These are phyloP conservation scores for Spheniscus humboldti DNA, from an alignment of 2,797 vertebrate genomes.

Conservation along the genomic window DNA sequence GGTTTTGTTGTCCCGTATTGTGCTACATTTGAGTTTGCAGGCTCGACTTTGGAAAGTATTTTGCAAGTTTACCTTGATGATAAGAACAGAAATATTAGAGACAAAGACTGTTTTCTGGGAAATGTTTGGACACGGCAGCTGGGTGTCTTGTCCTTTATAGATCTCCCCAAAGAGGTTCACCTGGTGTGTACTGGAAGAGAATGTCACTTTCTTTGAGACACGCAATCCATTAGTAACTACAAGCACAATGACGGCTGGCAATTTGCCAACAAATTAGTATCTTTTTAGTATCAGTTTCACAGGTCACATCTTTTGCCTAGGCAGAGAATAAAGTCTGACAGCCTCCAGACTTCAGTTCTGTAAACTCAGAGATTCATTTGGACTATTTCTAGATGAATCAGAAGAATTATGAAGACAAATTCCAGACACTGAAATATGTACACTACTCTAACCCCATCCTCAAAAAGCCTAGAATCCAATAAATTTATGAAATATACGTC, in stretches of 20 bases:
- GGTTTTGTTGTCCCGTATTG: neutral
- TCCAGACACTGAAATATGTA: neutral
- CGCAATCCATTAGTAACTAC: neutral
- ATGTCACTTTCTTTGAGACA: neutral
- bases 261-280: neutral
- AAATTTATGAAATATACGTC: neutral
- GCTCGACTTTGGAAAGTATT: neutral
- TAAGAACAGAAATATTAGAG: neutral
- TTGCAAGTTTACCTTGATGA: neutral
- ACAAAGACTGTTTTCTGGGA: neutral
- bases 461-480: neutral
- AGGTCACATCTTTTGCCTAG: neutral
- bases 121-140: neutral
- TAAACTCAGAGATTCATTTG: neutral
- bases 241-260: neutral
- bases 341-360: neutral
- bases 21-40: neutral
- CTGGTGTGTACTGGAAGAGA: neutral
- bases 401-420: neutral
- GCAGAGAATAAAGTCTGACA: neutral
- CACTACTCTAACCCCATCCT: neutral
- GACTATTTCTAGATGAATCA: neutral
- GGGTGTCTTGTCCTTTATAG: neutral
- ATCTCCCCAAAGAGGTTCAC: neutral
- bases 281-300: neutral